Base-by-base conservation (phyloP, 2,113 vertebrate species). In the Diphyllodes magnificus region DNA sequence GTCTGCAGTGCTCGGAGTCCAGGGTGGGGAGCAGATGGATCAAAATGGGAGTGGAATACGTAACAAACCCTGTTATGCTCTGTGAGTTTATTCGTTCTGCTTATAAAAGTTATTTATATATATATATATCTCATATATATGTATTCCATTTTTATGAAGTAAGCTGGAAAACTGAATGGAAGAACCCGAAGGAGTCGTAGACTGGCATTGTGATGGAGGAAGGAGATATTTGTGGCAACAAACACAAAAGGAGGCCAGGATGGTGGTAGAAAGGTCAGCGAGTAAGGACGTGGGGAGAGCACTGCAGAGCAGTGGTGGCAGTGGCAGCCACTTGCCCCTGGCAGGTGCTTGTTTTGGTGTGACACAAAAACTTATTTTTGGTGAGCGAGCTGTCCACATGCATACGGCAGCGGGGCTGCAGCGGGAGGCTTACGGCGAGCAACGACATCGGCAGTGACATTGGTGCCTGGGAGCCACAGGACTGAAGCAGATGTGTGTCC, bases 351-450 rank as follows among this genome's bases (percentile, higher is more conserved):
- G 45, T 93, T 93, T 66, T 86, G 90, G 50, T 82, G 75, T 93
- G 90, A 93, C 94, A 94, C 72, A 87, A 82, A 92, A 53, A 84
- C 92, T 92, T 88, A 86, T 88, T 96, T 95, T 95, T 72, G 93
- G 92, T 78, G 77, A 95, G 63, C 57, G 39, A 8, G 47, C 85
- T 90, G 88, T 78, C 93, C 2, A 3, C 39, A 4, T 15, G 76
- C 61, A 10, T 17, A 27, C 2, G 51, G 79, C 90, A 70, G 13
- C 27, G 5, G 61, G 69, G 86, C 84, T 93, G 93, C 60, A 31
- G 65, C 4, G 22, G 57, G 53, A 80, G 82, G n/a, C 87, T 82
- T 4, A 6, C 1, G 4, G 87, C 57, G 2, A 66, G 79, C 85
- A 39, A 1, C 16, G 40, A 30, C 57, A 83, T 35, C 18, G 4